These are phyloP conservation scores for Anhinga anhinga DNA, from an alignment of 2,113 vertebrate genomes.

Conservation along the genomic window DNA sequence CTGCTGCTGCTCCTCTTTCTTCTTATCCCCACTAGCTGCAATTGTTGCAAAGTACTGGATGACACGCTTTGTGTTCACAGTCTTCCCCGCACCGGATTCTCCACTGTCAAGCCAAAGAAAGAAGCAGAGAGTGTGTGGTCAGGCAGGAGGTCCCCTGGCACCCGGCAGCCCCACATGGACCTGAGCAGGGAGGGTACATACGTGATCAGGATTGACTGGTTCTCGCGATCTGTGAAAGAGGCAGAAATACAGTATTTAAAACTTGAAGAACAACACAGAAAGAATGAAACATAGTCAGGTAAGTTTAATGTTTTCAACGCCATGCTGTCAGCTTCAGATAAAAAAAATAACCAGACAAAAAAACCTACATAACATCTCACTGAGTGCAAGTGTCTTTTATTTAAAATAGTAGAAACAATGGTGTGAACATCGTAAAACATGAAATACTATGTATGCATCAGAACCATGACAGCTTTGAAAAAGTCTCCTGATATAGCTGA, in stretches of 20 bases:
- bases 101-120: slow-evolving; percentile 66
- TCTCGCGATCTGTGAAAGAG: slow-evolving; percentile 63
- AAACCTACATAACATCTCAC: background rate
- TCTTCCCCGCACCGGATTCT: slow-evolving; percentile 95
- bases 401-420: background rate
- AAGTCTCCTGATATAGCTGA: background rate
- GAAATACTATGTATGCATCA: background rate
- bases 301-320: background rate
- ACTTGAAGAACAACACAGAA: background rate
- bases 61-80: slow-evolving; percentile 93
- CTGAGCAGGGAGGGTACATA: background rate
- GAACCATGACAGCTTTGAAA: background rate
- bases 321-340: background rate
- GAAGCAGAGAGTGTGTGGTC: too few relatives aligned
- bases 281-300: background rate
- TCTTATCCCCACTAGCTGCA: slow-evolving; percentile 80
- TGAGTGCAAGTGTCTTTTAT: background rate
- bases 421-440: background rate
- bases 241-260: background rate
- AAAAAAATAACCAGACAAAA: background rate
- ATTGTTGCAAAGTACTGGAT: slow-evolving; percentile 97
- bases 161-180: rapidly evolving
- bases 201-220: slow-evolving; percentile 50
- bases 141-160: background rate
- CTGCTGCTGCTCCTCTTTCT: slow-evolving; percentile 63